Conservation (phyloP, 2,888 invertebrate species). For the Lacanobia oleracea region DNA sequence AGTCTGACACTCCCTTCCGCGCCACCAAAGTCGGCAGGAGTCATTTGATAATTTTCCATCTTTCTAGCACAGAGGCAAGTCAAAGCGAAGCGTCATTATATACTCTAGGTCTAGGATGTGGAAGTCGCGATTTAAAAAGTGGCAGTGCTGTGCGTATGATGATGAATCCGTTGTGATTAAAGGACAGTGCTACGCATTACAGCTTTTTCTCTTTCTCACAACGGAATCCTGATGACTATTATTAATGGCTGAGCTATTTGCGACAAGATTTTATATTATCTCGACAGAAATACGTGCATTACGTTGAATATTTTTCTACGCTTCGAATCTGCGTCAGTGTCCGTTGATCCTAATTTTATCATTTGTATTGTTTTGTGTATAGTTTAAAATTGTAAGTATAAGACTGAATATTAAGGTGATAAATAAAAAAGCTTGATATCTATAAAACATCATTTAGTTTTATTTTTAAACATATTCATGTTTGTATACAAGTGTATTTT, state of each 20-base stretch:
- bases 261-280: background rate
- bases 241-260: no score
- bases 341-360: background rate
- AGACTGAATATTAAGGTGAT: conserved; percentile 9
- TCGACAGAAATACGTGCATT: background rate
- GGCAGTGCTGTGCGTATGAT: no score
- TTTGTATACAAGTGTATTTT: conserved; percentile 6
- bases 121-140: no score
- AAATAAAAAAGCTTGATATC: background rate
- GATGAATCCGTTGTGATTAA: no score
- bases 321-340: background rate
- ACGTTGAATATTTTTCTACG: background rate
- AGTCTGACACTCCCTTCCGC: no score
- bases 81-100: background rate
- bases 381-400: background rate
- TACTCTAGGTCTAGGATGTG: background rate
- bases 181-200: no score
- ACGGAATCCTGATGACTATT: no score
- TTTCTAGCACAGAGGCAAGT: no score
- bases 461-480: background rate
- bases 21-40: no score
- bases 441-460: background rate
- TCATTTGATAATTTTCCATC: no score
- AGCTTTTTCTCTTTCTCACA: no score
- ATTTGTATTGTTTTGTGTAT: background rate